Evolutionary conservation across 2,888 invertebrate genomes (phyloP), one percentile per base, ranked within the genome.

Genomic region (Ophion ventricosus): DNA sequence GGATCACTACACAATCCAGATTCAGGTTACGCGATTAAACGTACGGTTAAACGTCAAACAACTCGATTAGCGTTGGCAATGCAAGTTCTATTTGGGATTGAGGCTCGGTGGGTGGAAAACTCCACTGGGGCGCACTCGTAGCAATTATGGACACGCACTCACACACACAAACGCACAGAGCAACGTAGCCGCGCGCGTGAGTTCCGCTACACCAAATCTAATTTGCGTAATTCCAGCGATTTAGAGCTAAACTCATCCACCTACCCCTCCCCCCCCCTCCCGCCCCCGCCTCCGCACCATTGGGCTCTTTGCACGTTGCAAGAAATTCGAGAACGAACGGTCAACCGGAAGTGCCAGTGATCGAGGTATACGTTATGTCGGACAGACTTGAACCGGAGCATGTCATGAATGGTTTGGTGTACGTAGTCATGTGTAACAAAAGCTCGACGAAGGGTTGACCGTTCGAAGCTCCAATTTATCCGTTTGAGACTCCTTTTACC

Each of bases 61-160:
- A 75, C 40, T 74, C 29, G 74, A 76, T 81, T 79, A 84, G 75
- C 61, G 78, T 84, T 84, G 81, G 78, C 84, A 81, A 84, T 84
- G 84, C 84, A 84, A 84, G 72, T 81, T 81, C 74, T 35, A 74
- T 64, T 57, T 57, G 59, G 74, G 66, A 56, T 78, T 54, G 70
- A 70, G 63, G 63, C 29, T 17, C 67, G 59, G 7, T 2, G 26
- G 63, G 43, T 74, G 26, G 40, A 10, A 43, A 43, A 25, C 20
- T 43, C 40, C 43, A n/a, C 3, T 25, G 43, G 23, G 14, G 69
- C 14, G 25, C 56, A 57, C 8, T 35, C 10, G 35, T 56, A 29
- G 29, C 59, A 25, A 67, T 54, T 66, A 63, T 75, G 26, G 29
- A 75, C 57, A 54, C 59, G 40, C 49, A 56, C 25, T 5, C 23